Base-by-base conservation (phyloP, 2,113 vertebrate species). In the Oncorhynchus masou region DNA sequence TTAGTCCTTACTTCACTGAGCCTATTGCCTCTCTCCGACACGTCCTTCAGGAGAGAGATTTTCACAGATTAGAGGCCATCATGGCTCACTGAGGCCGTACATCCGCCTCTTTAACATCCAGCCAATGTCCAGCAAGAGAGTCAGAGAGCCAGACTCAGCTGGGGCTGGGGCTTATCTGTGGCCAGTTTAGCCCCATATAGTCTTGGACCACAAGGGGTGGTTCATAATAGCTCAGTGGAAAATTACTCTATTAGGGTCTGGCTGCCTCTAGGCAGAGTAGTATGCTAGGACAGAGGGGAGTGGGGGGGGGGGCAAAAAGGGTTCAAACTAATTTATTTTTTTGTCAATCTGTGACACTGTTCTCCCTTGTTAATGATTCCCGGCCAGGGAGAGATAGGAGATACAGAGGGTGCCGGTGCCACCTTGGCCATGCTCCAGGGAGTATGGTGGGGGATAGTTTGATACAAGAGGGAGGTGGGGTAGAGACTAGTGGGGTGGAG, bases 281-380 rank as follows among this genome's bases (percentile, higher is more conserved):
- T 73, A 3, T 8, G 67, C 19, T 8, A 39, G 2, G 69, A 72
- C 12, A 1, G 49, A n/a, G 73, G 39, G 64, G 72, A 20, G 72
- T 59, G 24, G 48, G 34, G n/a, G 57, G 22, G 78, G 45, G 65
- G 27, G 27, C 3, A 68, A 66, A 71, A 59, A 79, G 68, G 48
- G 48, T 11, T 45, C 22, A 22, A 27, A 69, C 31, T 68, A 48
- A 68, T 80, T 80, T 85, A 83, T 86, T 83, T 77, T 84, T 81
- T 75, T 75, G 84, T 71, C 76, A 75, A 79, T 74, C 68, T 34
- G 79, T 72, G 67, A 73, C 73, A 49, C 66, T 76, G 70, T 77
- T 79, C 79, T 74, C 48, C 68, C 51, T 29, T 59, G 79, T 82
- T 85, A 84, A 87, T 80, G 78, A 88, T 86, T 88, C 73, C 62